phyloP scores from a whole-genome alignment of 2,113 vertebrate species.

The Scophthalmus maximus region DNA sequence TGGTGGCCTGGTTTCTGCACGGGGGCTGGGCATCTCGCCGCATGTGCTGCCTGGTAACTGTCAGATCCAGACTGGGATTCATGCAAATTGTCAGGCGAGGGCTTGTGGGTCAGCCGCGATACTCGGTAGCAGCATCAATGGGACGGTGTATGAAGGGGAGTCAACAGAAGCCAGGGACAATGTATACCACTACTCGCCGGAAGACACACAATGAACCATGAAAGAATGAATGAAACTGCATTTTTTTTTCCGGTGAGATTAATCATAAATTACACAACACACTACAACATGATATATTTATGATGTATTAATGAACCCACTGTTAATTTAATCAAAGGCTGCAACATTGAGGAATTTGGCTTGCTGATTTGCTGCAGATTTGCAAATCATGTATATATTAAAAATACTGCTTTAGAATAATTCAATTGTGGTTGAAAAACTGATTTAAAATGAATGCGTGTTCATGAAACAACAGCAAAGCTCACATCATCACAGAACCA shows the following conservation, averaged over 20 bases:
- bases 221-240: neutral
- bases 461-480: neutral
- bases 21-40: conserved; percentile 67
- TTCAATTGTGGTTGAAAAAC: neutral
- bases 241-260: no score
- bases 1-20: conserved; percentile 82
- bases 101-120: conserved; percentile 77
- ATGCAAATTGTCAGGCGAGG: conserved; percentile 81
- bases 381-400: no score
- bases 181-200: neutral
- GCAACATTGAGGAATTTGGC: no score
- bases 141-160: conserved; percentile 55
- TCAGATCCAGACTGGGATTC: conserved; percentile 79
- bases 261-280: neutral
- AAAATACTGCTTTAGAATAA: no score
- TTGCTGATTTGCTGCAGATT: no score
- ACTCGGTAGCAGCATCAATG: conserved; percentile 67
- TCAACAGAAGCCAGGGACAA: conserved; percentile 41
- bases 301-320: neutral
- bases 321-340: no score
- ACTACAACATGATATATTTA: neutral
- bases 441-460: neutral
- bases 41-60: conserved; percentile 80
- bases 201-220: conserved; percentile 1
- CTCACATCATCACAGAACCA: neutral